phyloP scores from a whole-genome alignment of 2,888 invertebrate species.

The Bembecia ichneumoniformis region DNA sequence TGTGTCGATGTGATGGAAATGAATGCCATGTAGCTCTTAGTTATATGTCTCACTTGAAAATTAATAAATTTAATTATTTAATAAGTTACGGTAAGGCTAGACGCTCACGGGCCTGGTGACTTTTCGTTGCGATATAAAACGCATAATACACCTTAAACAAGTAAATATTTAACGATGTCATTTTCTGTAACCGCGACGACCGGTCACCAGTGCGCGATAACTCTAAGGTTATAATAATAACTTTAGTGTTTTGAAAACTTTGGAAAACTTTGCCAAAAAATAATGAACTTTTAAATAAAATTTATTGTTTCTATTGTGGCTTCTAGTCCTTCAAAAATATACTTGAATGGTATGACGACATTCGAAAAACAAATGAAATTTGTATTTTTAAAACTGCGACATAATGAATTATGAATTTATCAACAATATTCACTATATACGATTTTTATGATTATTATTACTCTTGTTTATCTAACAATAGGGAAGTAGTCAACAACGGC shows the following conservation, averaged over 20 bases:
- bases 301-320: constrained; percentile 53
- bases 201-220: no score
- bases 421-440: constrained; percentile 35
- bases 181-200: no score
- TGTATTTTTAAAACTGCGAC: constrained; percentile 32
- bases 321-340: constrained; percentile 64
- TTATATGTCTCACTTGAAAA: constrained; percentile 22
- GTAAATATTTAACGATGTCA: no score
- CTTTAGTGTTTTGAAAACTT: constrained; percentile 15
- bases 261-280: constrained; percentile 42
- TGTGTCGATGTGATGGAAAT: constrained; percentile 63
- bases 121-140: no score
- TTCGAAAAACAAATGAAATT: constrained; percentile 28
- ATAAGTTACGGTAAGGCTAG: not conserved
- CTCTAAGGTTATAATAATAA: not conserved
- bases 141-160: no score
- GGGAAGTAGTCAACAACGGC: constrained; percentile 60
- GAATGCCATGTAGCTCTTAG: constrained; percentile 54
- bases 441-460: constrained; percentile 51
- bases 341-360: constrained; percentile 17
- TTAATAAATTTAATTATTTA: constrained; percentile 11
- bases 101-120: not conserved
- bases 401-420: constrained; percentile 27
- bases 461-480: constrained; percentile 66
- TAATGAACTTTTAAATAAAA: constrained; percentile 33